Evolutionary conservation across 2,797 vertebrate genomes (phyloP).

Genomic region (Lateolabrax maculatus): DNA sequence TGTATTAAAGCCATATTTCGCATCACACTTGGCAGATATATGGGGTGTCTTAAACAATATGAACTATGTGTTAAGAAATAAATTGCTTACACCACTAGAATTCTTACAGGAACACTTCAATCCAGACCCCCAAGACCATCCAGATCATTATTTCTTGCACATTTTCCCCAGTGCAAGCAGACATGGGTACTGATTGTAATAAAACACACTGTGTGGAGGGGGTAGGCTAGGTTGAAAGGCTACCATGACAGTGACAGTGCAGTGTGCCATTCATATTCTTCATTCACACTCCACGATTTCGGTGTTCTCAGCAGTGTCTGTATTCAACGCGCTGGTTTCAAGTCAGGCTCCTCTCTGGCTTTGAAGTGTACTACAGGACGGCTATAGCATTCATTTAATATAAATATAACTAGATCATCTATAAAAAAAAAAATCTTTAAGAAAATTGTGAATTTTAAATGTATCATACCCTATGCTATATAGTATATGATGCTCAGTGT

Average conservation of each 20-base stretch:
- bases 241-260: slow-evolving; percentile 66
- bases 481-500: neutral
- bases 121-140: slow-evolving; percentile 83
- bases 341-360: slow-evolving; percentile 19
- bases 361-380: neutral
- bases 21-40: slow-evolving; percentile 87
- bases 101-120: slow-evolving; percentile 89
- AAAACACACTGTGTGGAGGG: slow-evolving; percentile 78
- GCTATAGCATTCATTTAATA: neutral
- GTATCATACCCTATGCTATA: neutral
- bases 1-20: slow-evolving; percentile 90
- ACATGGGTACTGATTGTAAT: slow-evolving; percentile 86
- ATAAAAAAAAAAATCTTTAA: neutral
- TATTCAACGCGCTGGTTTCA: slow-evolving; percentile 17
- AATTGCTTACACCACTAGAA: slow-evolving; percentile 89
- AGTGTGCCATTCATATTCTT: slow-evolving; percentile 68
- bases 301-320: slow-evolving; percentile 38
- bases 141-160: slow-evolving; percentile 86
- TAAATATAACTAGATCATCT: neutral
- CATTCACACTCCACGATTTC: slow-evolving; percentile 59
- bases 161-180: slow-evolving; percentile 86
- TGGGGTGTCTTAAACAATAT: slow-evolving; percentile 89
- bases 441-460: neutral
- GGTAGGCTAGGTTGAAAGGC: slow-evolving; percentile 42
- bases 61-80: slow-evolving; percentile 91